Evolutionary conservation across 2,888 invertebrate species (phyloP).

Genomic region (Drosophila rubida): DNA sequence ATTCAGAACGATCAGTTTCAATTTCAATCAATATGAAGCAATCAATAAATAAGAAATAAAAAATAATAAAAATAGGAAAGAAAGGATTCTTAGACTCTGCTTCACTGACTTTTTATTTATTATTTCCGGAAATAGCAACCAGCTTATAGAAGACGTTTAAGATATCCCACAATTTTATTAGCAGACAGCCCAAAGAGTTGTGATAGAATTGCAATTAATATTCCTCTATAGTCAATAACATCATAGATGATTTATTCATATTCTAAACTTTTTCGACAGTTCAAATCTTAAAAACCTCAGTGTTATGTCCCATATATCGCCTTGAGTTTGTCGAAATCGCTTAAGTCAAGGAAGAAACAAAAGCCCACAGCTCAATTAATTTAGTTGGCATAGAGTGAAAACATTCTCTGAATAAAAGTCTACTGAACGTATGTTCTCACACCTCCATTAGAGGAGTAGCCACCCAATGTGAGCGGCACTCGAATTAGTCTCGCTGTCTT

Average conservation of each 20-base stretch:
- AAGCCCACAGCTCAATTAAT: conserved; percentile 3
- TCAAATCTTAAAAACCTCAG: background rate
- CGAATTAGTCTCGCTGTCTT: conserved; percentile 61
- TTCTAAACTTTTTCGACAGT: background rate
- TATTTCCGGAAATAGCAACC: no score
- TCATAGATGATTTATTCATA: no score
- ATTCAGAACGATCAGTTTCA: background rate
- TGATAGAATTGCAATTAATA: no score
- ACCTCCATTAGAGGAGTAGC: conserved; percentile 38
- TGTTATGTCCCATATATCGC: background rate
- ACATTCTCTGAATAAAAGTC: background rate
- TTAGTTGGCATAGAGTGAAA: conserved; percentile 1
- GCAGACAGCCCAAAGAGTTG: no score
- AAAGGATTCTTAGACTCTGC: no score
- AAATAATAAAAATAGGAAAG: no score
- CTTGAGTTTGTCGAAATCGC: background rate
- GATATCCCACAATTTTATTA: no score
- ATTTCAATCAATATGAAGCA: background rate
- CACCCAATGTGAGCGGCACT: conserved; percentile 58
- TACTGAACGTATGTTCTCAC: conserved; percentile 29
- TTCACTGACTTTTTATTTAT: no score
- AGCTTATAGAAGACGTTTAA: no score
- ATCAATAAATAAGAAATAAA: background rate
- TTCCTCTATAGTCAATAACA: no score
- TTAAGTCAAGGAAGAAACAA: background rate